These are phyloP conservation scores for Cheumatopsyche charites DNA, from an alignment of 1,140 invertebrate genomes.

Conservation along the genomic window DNA sequence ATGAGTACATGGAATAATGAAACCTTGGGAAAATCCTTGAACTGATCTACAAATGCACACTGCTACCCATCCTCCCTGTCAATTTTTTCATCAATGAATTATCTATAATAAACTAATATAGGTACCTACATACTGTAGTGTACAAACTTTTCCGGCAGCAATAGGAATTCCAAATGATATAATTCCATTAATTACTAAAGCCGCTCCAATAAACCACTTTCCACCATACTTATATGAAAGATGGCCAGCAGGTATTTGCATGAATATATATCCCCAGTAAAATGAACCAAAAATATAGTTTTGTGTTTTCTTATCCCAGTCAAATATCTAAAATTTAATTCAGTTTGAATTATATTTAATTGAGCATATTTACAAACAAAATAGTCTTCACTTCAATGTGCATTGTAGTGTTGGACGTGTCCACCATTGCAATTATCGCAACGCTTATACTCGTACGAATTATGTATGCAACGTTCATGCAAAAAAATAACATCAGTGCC, in stretches of 20 bases:
- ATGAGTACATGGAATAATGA: constrained; percentile 78
- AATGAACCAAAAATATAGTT: constrained; percentile 64
- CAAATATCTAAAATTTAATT: constrained; percentile 52
- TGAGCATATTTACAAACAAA: neutral
- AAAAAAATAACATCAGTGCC: constrained; percentile 30
- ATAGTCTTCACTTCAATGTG: constrained; percentile 18
- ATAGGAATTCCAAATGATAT: constrained; percentile 53
- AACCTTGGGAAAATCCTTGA: constrained; percentile 78
- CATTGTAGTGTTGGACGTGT: constrained; percentile 51
- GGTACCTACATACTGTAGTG: neutral
- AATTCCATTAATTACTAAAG: constrained; percentile 58
- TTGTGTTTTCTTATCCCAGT: constrained; percentile 66
- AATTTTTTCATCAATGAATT: constrained; percentile 24
- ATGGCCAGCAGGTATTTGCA: constrained; percentile 73
- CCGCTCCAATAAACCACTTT: constrained; percentile 65
- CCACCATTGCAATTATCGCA: constrained; percentile 59
- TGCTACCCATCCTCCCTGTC: constrained; percentile 63
- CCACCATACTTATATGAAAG: constrained; percentile 68
- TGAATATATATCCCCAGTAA: constrained; percentile 68
- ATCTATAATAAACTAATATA: neutral
- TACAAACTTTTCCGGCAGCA: constrained; percentile 55
- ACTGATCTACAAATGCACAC: constrained; percentile 67
- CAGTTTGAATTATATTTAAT: constrained; percentile 12
- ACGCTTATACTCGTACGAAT: constrained; percentile 58
- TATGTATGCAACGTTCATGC: constrained; percentile 49